Evolutionary conservation across 2,113 vertebrate genomes (phyloP).

Genomic region (Vidua chalybeata): DNA sequence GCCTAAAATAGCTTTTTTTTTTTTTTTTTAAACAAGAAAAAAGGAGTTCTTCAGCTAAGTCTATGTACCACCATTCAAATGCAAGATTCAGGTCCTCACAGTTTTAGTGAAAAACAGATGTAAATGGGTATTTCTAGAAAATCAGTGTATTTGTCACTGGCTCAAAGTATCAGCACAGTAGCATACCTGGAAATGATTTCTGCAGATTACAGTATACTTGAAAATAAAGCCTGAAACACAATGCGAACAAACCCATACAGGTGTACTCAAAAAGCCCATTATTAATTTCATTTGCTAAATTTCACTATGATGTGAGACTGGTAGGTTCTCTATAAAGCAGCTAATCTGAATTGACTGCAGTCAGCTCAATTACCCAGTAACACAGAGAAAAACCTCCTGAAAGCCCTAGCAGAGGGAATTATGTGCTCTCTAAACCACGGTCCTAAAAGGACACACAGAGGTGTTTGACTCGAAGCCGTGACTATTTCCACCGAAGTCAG

Average conservation of each 20-base stretch:
- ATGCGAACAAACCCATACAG: background rate
- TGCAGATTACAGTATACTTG: background rate
- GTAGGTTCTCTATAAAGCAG: background rate
- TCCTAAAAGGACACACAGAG: background rate
- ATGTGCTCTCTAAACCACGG: background rate
- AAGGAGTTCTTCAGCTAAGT: background rate
- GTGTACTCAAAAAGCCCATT: background rate
- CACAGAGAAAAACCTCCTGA: background rate
- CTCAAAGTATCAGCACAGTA: background rate
- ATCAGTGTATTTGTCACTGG: background rate
- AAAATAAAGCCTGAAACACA: background rate
- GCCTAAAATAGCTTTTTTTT: background rate
- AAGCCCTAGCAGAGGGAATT: background rate
- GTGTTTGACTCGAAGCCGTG: fast-evolving
- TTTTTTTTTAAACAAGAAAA: background rate
- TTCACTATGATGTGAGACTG: background rate
- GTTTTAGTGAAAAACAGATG: background rate
- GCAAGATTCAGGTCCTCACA: background rate
- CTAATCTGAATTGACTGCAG: background rate
- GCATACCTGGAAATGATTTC: background rate
- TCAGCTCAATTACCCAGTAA: background rate
- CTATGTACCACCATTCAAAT: background rate
- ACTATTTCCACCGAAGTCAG: fast-evolving
- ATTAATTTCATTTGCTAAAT: background rate
- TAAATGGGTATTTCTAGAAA: background rate